Evolutionary conservation across 2,888 invertebrate species (phyloP), one percentile per base, ranked within the genome.

Genomic region (Dexiosoma caninum): DNA sequence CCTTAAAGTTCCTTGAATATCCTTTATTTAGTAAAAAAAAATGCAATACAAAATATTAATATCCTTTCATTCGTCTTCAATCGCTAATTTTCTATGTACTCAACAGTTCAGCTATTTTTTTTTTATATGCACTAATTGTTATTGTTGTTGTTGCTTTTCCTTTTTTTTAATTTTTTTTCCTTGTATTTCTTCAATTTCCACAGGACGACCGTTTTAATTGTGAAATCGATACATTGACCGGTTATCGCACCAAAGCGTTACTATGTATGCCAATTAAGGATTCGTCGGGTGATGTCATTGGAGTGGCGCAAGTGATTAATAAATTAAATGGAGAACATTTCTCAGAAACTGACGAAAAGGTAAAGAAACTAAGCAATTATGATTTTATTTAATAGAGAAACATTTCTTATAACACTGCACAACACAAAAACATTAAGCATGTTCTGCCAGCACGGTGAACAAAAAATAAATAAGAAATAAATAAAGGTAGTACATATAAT

Each of bases 181-280:
- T 75, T 70, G 53, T 55, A 76, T 62, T 44, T 44, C 14, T 19
- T 32, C 79, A 19, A 71, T 49, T 78, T 37, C 35, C 90, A 90
- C 91, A 96, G 96, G 96, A 96, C 88, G 92, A 93, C 74, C 93
- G 98, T 86, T 98, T 98, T 90, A 98, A 97, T 92, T 95, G 96
- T 89, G 96, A 96, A 91, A 96, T 98, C 87, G 98, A 98, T 91
- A 95, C 94, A 84, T 93, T 95, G 90, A 98, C 98, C 21, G 98
- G 98, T 55, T 98, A 97, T 91, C 94, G 95, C 89, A 98, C 98
- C 69, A 94, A 95, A 90, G 96, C 97, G 70, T 93, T 98, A 84
- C 93, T 98, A 80, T 98, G 98, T 90, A 97, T 97, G 97, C 97
- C 98, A 69, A 98, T 98, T 89, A 96, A 96, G 91, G 98, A 98